Percentiles rank a stretch among this genome's conserved stretches.
phyloP scores from a whole-genome alignment of 2,888 invertebrate genomes.

The Campaea margaritaria region DNA sequence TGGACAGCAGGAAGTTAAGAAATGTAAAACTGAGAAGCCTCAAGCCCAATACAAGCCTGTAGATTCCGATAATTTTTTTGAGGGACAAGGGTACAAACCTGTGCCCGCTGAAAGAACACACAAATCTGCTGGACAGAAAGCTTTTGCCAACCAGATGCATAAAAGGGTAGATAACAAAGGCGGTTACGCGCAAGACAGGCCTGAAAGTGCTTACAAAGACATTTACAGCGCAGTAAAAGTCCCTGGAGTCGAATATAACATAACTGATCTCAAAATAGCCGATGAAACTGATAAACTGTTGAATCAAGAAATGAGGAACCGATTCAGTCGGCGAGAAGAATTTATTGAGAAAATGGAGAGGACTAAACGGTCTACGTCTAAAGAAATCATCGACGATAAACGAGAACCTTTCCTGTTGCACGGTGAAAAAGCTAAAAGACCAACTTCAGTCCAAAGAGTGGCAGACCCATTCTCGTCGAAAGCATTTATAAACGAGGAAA shows the following conservation, averaged over 20 bases:
- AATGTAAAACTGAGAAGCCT: conserved; percentile 70
- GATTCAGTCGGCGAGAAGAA: conserved; percentile 74
- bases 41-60: conserved; percentile 70
- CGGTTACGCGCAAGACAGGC: conserved; percentile 72
- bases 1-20: conserved; percentile 70
- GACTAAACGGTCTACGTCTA: conserved; percentile 68
- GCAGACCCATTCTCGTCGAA: conserved; percentile 75
- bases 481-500: conserved; percentile 75
- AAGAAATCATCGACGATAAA: conserved; percentile 69
- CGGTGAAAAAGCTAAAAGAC: conserved; percentile 71
- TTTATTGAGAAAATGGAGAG: conserved; percentile 68
- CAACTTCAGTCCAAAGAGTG: conserved; percentile 69
- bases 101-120: conserved; percentile 76
- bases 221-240: conserved; percentile 79
- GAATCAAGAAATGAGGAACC: conserved; percentile 73
- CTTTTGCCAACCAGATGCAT: conserved; percentile 80
- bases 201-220: conserved; percentile 75
- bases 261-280: conserved; percentile 81
- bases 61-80: conserved; percentile 66
- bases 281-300: conserved; percentile 81
- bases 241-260: conserved; percentile 76
- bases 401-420: conserved; percentile 68
- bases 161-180: conserved; percentile 82
- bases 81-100: conserved; percentile 69
- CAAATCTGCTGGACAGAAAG: conserved; percentile 79